Evolutionary conservation across 2,797 vertebrate genomes (phyloP).

Genomic region (Natrix natrix): DNA sequence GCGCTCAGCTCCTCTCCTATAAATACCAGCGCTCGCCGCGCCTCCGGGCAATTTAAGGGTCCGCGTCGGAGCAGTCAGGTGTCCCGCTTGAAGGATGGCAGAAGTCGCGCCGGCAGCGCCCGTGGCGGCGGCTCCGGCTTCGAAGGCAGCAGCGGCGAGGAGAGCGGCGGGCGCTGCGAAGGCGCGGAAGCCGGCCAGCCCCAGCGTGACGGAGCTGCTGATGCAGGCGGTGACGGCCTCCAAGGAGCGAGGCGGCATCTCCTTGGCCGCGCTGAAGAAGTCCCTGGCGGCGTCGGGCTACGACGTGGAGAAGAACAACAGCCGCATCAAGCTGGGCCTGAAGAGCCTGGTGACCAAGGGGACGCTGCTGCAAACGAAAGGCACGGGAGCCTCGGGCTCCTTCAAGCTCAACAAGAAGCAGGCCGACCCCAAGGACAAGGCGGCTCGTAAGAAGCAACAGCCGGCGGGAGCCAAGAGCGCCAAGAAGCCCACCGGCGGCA

Average conservation of each 20-base stretch:
- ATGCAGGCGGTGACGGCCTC: constrained; percentile 62
- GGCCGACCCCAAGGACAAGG: constrained; percentile 13
- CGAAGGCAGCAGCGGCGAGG: constrained; percentile 22
- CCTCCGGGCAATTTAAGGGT: background rate
- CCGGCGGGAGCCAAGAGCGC: background rate
- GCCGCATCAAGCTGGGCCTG: constrained; percentile 73
- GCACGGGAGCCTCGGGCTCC: constrained; percentile 73
- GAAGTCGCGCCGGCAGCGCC: background rate
- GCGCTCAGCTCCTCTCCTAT: constrained; percentile 58
- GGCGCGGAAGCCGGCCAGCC: constrained; percentile 39
- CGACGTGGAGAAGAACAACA: constrained; percentile 77
- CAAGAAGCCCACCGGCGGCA: background rate
- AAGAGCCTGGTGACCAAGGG: constrained; percentile 75
- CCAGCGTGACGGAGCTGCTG: constrained; percentile 65
- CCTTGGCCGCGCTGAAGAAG: constrained; percentile 74
- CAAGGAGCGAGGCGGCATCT: constrained; percentile 64
- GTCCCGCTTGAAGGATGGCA: background rate
- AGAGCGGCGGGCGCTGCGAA: background rate
- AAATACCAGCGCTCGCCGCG: constrained; percentile 50
- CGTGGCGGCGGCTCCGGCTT: constrained; percentile 26
- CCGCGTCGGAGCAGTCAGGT: rapidly evolving
- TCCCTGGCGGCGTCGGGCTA: constrained; percentile 57
- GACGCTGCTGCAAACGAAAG: constrained; percentile 71
- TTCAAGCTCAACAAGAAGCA: constrained; percentile 74
- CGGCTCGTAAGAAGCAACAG: constrained; percentile 52